A percentile compares a stretch with the other conserved stretches of the same genome.
Evolutionary conservation across 1,140 invertebrate genomes (phyloP).

Genomic region (Aleiodes sp.): DNA sequence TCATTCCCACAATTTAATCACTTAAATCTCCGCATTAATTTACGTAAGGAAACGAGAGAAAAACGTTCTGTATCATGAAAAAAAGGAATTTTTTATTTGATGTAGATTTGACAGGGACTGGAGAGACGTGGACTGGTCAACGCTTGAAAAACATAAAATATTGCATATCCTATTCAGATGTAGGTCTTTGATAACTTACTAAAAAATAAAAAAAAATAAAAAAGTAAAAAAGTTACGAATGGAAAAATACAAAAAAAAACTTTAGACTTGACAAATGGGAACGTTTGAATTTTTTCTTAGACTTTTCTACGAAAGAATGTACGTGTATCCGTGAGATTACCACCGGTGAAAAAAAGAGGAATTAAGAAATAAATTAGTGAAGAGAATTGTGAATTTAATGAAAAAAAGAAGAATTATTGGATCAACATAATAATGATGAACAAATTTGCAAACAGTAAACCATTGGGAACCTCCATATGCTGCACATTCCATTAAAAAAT

Average conservation of each 20-base stretch:
- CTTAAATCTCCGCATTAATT: no score
- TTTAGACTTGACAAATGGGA: conserved; percentile 30
- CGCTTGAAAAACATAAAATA: conserved; percentile 50
- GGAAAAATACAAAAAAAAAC: conserved; percentile 18
- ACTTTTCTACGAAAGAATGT: conserved; percentile 28
- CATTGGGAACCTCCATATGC: conserved; percentile 4
- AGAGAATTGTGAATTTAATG: neutral
- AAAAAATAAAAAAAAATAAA: conserved; percentile 29
- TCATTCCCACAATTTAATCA: neutral
- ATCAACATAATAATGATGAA: neutral
- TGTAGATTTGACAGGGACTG: conserved; percentile 6
- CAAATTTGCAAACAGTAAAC: conserved; percentile 1
- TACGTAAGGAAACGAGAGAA: no score
- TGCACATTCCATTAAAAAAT: conserved; percentile 13
- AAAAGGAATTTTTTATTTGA: conserved; percentile 6
- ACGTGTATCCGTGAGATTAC: neutral
- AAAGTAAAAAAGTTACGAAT: conserved; percentile 18
- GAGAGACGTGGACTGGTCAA: conserved; percentile 30
- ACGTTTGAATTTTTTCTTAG: conserved; percentile 33
- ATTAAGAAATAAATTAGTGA: neutral
- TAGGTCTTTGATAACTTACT: conserved; percentile 48
- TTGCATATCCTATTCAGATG: conserved; percentile 53
- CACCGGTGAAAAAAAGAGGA: neutral
- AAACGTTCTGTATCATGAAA: no score
- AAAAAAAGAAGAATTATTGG: neutral